Base-by-base conservation (phyloP, 1,140 invertebrate species). In the Meloidogyne floridensis region DNA sequence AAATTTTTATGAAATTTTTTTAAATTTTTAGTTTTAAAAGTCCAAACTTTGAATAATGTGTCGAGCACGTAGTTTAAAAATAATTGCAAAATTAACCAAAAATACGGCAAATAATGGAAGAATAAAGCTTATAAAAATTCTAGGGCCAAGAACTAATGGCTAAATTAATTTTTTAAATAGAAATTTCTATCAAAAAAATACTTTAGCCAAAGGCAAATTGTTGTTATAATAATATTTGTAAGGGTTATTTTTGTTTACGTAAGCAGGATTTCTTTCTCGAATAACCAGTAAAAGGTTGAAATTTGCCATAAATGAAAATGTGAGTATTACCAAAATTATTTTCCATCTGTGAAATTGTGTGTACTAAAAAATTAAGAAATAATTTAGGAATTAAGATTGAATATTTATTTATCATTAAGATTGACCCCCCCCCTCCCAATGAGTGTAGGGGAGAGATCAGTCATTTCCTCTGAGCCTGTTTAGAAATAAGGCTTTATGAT, bases 91-190 rank as follows among this genome's bases (percentile, higher is more conserved):
- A 42, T 79, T 79, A 51, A 72, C 77, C 32, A 71, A 7, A 42
- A 79, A 69, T 2, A 79, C 43, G 11, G 72, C 65, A 32, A 72
- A n/a, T n/a, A 71, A 69, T 20, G 77, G 77, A 51, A 79, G 43
- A 42, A 79, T 13, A 53, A 79, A 79, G 15, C 43, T 72, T 51
- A 79, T 71, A 18, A 79, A 71, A 65, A 79, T 69, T 42, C 77
- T 69, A 7, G 77, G 77, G 47, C 59, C 59, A 79, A 71, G 65
- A 71, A 20, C 77, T 59, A 74, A 13, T 15, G 72, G 43, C 72
- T 51, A 78, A 56, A 11, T 42, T 77, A 43, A 69, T 77, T 4
- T 3, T 15, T 77, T 77, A 18, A 43, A 59, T 75, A 9, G 18
- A 71, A 54, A n/a, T 73, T 13, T 73, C 0, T 47, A 13, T 11